A percentile compares a stretch with the other conserved stretches of the same genome.
Conservation (phyloP, 2,113 vertebrate genomes). For the Trogon surrucura region DNA sequence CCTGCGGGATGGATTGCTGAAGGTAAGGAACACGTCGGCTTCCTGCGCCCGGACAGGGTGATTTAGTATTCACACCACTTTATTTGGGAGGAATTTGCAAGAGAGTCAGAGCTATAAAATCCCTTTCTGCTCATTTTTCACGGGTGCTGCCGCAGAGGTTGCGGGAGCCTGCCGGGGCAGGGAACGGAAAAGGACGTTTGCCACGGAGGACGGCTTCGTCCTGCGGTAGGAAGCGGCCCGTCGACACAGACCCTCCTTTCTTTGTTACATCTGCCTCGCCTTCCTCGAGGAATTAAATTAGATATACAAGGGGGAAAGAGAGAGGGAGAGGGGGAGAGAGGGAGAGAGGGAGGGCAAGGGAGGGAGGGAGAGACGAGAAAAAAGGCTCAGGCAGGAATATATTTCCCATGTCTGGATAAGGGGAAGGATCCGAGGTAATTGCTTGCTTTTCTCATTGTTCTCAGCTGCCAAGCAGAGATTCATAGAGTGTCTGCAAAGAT, state of each 20-base stretch:
- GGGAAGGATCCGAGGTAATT: slow-evolving; percentile 92
- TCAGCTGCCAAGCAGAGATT: slow-evolving; percentile 84
- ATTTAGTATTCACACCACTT: slow-evolving; percentile 43
- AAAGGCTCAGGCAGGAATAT: slow-evolving; percentile 87
- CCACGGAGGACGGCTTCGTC: slow-evolving; percentile 50
- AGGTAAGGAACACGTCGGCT: not conserved
- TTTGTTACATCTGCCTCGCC: slow-evolving; percentile 91
- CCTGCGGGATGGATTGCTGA: slow-evolving; percentile 2
- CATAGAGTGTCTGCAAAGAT: slow-evolving; percentile 80
- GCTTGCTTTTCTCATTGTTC: slow-evolving; percentile 88
- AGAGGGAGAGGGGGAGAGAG: slow-evolving; percentile 34
- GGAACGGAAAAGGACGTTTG: slow-evolving; percentile 13
- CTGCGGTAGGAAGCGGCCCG: slow-evolving; percentile 80
- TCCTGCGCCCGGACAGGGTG: not conserved
- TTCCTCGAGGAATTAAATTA: slow-evolving; percentile 92
- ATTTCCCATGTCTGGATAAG: slow-evolving; percentile 91
- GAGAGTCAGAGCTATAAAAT: slow-evolving; percentile 53
- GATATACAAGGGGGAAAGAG: slow-evolving; percentile 81
- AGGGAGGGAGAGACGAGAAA: slow-evolving; percentile 55
- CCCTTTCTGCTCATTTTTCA: slow-evolving; percentile 57
- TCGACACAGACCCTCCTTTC: slow-evolving; percentile 85
- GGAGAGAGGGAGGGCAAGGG: slow-evolving; percentile 61
- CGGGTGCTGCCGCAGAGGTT: slow-evolving; percentile 32
- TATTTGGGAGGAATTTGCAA: slow-evolving; percentile 46
- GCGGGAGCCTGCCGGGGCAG: slow-evolving; percentile 27